Evolutionary conservation across 1,140 invertebrate genomes (phyloP).

Genomic region (Caenorhabditis briggsae): DNA sequence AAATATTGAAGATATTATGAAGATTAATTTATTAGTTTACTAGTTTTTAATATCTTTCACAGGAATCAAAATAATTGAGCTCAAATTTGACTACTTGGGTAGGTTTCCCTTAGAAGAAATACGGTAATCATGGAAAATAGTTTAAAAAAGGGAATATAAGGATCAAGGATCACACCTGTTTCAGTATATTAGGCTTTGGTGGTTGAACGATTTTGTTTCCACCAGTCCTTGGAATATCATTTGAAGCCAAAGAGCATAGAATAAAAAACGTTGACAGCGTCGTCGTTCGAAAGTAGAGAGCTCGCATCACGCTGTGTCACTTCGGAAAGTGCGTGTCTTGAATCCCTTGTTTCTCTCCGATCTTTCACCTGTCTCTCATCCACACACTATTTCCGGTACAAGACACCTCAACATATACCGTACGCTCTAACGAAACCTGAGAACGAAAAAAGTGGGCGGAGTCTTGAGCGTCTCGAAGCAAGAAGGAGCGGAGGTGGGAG

Average conservation of each 20-base stretch:
- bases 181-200: constrained; percentile 33
- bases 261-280: constrained; percentile 17
- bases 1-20: no score
- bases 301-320: constrained; percentile 54
- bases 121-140: background rate
- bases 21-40: no score
- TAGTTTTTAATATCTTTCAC: no score
- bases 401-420: background rate
- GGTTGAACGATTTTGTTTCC: constrained; percentile 31
- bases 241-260: constrained; percentile 11
- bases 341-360: background rate
- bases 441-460: constrained; percentile 25
- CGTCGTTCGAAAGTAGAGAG: background rate
- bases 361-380: constrained; percentile 40
- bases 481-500: background rate
- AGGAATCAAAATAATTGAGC: no score
- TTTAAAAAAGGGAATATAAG: background rate
- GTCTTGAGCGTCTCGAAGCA: background rate
- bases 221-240: constrained; percentile 7
- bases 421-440: constrained; percentile 10
- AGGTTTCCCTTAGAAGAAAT: no score
- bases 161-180: background rate
- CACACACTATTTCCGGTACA: constrained; percentile 47
- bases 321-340: constrained; percentile 45
- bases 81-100: no score